Conservation (phyloP, 1,140 invertebrate genomes). For the Brachionus rubens region DNA sequence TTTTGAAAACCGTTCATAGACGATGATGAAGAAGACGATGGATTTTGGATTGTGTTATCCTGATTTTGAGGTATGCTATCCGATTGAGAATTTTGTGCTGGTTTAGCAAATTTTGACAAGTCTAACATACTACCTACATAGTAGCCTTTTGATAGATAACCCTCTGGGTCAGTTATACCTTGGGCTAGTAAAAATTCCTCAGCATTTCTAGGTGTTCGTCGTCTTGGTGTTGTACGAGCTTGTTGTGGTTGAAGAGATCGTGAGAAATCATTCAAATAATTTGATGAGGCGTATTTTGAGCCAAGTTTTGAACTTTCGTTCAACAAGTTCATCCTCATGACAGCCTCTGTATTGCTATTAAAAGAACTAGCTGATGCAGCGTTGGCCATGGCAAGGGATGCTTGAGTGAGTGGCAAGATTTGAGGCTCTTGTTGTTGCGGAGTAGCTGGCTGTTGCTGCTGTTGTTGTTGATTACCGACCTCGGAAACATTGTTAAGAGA, state of each 20-base stretch:
- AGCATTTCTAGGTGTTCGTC: constrained; percentile 12
- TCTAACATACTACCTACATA: constrained; percentile 44
- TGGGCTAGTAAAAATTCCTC: constrained; percentile 21
- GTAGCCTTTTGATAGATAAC: constrained; percentile 32
- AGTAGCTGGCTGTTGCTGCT: background rate
- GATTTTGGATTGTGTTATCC: background rate
- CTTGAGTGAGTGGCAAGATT: constrained; percentile 18
- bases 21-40: background rate
- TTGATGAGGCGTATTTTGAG: constrained; percentile 42
- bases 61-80: background rate
- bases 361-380: background rate
- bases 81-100: background rate
- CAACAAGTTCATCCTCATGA: background rate
- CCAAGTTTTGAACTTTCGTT: background rate
- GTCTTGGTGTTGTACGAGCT: constrained; percentile 23
- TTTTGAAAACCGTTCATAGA: constrained; percentile 30
- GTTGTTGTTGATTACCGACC: too few relatives aligned
- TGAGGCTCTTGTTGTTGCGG: constrained; percentile 12
- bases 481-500: constrained; percentile 39
- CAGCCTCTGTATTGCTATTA: background rate
- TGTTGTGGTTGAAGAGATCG: constrained; percentile 14
- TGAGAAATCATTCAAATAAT: constrained; percentile 30
- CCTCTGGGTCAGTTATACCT: constrained; percentile 25
- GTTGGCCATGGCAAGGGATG: constrained; percentile 10
- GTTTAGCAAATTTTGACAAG: constrained; percentile 7